A percentile compares a stretch with the other conserved stretches of the same genome.
Evolutionary conservation across 2,113 vertebrate species (phyloP).

Genomic region (Malaclemys terrapin): DNA sequence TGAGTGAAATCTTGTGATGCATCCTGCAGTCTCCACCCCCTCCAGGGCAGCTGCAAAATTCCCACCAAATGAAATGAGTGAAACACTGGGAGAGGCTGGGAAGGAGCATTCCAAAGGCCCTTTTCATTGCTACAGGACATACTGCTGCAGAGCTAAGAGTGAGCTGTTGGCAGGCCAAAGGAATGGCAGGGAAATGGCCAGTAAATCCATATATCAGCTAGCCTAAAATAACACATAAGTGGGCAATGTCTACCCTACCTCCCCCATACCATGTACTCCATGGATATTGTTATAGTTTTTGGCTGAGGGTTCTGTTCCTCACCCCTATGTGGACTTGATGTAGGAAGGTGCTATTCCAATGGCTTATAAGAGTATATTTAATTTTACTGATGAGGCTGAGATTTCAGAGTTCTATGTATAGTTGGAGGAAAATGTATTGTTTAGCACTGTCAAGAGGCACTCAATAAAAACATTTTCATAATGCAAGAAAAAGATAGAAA

Average conservation of each 20-base stretch:
- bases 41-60: neutral
- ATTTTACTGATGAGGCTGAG: neutral
- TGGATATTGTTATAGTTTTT: neutral
- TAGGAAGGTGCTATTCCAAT: neutral
- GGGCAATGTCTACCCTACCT: neutral
- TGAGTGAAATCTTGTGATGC: neutral
- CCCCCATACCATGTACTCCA: accelerated
- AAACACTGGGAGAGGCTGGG: accelerated
- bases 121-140: accelerated
- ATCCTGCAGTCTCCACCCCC: neutral
- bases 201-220: neutral
- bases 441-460: neutral
- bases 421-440: conserved; percentile 8
- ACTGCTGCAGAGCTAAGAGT: neutral
- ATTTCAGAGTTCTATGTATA: neutral
- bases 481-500: conserved; percentile 2
- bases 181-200: neutral
- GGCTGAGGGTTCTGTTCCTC: neutral
- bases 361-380: neutral
- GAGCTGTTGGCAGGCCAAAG: too few relatives aligned
- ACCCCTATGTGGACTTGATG: accelerated
- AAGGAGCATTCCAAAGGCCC: neutral
- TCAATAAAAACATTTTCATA: conserved; percentile 18
- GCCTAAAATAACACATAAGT: neutral
- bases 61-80: neutral